Evolutionary conservation across 2,113 vertebrate genomes (phyloP), one percentile per base, ranked within the genome.

Genomic region (Ptyas mucosa): DNA sequence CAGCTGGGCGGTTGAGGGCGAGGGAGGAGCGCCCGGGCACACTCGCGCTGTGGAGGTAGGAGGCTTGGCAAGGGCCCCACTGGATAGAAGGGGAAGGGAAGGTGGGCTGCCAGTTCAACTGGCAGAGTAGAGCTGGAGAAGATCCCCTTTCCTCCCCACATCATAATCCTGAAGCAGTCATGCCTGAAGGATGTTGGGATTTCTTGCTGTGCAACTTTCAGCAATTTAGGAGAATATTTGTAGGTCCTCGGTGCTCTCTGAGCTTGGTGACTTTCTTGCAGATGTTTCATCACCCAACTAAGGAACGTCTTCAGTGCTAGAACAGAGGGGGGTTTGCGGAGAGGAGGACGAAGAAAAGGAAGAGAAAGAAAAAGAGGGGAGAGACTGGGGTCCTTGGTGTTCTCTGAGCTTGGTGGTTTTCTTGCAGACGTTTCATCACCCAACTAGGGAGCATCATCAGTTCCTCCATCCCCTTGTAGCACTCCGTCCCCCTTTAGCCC

Each of bases 1-100:
- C 96, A 97, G 93, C 97, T 99, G 94, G 95, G 21, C 91, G 94
- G 93, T 43, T 39, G 75, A 81, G 94, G 81, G 0, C 10, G 91
- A 93, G 57, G 26, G 6, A 53, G 0, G 46, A 0, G 0, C 18
- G 85, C 23, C 93, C 94, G 85, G 95, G 29, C 3, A 1, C 21
- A 26, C 24, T n/a, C 18, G 1, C 1, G 1, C 10, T 0, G 8
- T 87, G 49, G 34, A 9, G 5, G 8, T 0, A 1, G 29, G 0
- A 58, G 12, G 57, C 58, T 46, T 10, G 89, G 39, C 43, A 24
- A 46, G 53, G 18, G 88, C 7, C 57, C 43, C 43, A 2, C 89
- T 9, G 89, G 8, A 58, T 9, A 6, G 26, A 46, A 51, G 12
- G 0, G 12, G 20, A 20, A 2, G 64, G 39, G 43, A 39, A 3